These are phyloP conservation scores for Murina feae DNA, from an alignment of 2,113 vertebrate genomes.

Conservation along the genomic window DNA sequence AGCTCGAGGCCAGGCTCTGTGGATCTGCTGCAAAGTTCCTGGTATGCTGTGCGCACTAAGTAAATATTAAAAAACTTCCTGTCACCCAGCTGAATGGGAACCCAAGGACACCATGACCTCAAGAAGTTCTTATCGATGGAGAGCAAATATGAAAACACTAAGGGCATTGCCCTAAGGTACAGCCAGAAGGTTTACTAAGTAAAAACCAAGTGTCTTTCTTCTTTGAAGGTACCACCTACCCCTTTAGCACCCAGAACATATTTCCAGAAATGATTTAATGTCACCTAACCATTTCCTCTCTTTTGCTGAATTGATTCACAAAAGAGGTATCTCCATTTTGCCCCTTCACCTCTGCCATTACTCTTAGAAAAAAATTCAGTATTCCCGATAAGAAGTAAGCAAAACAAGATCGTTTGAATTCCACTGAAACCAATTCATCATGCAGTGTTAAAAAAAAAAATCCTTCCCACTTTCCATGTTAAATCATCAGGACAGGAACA, in stretches of 20 bases:
- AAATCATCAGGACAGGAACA: conserved; percentile 27
- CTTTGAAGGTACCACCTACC: neutral
- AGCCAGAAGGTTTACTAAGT: neutral
- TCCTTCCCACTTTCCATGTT: neutral
- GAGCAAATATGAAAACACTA: neutral
- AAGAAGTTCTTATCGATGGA: conserved; percentile 1
- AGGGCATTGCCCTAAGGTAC: neutral
- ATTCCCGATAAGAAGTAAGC: conserved; percentile 70
- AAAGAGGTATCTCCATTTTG: neutral
- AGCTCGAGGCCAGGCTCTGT: neutral
- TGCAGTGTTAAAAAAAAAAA: neutral
- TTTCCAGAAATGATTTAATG: neutral
- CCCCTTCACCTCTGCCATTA: conserved; percentile 51
- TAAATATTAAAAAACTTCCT: conserved; percentile 25
- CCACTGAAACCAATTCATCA: conserved; percentile 72
- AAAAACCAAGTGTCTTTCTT: neutral
- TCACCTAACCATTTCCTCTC: conserved; percentile 46
- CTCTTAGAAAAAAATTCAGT: conserved; percentile 27
- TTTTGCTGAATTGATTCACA: conserved; percentile 54
- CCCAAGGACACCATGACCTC: conserved; percentile 25
- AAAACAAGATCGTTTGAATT: conserved; percentile 74
- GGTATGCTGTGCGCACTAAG: neutral
- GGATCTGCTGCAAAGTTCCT: neutral
- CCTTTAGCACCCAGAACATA: neutral
- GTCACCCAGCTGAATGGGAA: neutral